A percentile compares a stretch with the other conserved stretches of the same genome.
Evolutionary conservation across 2,888 invertebrate species (phyloP).

Genomic region (Psococerastis gibbosa): DNA sequence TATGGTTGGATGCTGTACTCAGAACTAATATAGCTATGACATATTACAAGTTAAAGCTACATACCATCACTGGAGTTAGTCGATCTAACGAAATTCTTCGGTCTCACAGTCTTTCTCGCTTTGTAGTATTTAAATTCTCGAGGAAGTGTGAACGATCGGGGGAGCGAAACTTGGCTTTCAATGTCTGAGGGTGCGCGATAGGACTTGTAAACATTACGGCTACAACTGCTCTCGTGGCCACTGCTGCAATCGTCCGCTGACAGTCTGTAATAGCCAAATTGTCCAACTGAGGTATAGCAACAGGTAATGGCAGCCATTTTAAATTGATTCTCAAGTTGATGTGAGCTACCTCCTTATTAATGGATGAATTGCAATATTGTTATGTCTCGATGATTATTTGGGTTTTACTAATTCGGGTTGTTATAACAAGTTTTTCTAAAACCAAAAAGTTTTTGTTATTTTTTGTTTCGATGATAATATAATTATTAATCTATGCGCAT

Average conservation of each 20-base stretch:
- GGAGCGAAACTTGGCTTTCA: conserved; percentile 53
- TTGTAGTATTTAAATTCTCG: conserved; percentile 65
- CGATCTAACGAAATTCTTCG: conserved; percentile 53
- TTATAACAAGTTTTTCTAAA: too few relatives aligned
- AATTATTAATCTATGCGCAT: too few relatives aligned
- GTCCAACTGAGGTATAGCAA: conserved; percentile 6
- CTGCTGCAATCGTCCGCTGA: conserved; percentile 11
- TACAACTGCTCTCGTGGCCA: conserved; percentile 12
- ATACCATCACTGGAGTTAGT: conserved; percentile 73
- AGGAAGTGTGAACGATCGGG: conserved; percentile 67
- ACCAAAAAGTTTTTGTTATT: too few relatives aligned
- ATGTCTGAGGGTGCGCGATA: conserved; percentile 47
- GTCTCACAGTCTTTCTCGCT: conserved; percentile 35
- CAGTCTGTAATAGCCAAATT: conserved; percentile 10
- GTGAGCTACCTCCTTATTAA: too few relatives aligned
- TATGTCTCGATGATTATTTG: too few relatives aligned
- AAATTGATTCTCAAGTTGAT: too few relatives aligned
- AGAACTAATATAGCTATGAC: background rate
- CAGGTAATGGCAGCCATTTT: too few relatives aligned
- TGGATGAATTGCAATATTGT: too few relatives aligned
- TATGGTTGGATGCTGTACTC: too few relatives aligned
- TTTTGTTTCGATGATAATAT: too few relatives aligned
- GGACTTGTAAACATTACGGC: conserved; percentile 23
- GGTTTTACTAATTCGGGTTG: too few relatives aligned
- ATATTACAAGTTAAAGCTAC: conserved; percentile 3